Percentiles rank a stretch among this genome's conserved stretches.
These are phyloP conservation scores for Phortica magna DNA, from an alignment of 2,888 invertebrate genomes.

Conservation along the genomic window DNA sequence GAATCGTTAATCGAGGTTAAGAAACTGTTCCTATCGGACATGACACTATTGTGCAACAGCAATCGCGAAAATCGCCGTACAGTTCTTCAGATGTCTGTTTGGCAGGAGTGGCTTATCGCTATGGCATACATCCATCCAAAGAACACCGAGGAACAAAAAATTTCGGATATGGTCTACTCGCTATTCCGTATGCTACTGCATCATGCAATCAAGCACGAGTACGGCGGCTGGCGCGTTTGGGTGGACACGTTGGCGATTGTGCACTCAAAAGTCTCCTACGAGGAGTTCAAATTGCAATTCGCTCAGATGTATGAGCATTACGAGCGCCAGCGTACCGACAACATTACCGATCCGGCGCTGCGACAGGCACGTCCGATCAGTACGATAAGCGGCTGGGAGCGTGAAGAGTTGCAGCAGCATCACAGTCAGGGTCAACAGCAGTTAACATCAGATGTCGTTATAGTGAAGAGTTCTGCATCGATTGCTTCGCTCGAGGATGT, in stretches of 20 bases:
- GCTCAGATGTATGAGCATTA: conserved; percentile 98
- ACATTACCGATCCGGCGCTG: conserved; percentile 96
- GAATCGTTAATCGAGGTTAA: conserved; percentile 95
- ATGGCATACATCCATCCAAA: conserved; percentile 99
- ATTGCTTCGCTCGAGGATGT: conserved; percentile 73
- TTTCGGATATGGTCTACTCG: conserved; percentile 98
- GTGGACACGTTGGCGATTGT: conserved; percentile 99
- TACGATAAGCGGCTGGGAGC: conserved; percentile 97
- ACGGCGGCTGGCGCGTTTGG: conserved; percentile 99
- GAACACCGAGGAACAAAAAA: conserved; percentile 95
- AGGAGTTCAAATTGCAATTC: conserved; percentile 98
- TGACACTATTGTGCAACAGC: conserved; percentile 98
- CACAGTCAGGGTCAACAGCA: conserved; percentile 62
- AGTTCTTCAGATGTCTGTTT: conserved; percentile 99
- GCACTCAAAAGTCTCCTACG: conserved; percentile 99
- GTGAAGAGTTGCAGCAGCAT: conserved; percentile 79
- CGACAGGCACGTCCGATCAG: conserved; percentile 95
- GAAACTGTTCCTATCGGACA: conserved; percentile 97
- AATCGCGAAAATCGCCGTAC: conserved; percentile 98
- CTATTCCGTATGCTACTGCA: conserved; percentile 98
- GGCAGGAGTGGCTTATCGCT: conserved; percentile 99
- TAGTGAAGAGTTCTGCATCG: conserved; percentile 54
- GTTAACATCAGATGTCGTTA: background rate
- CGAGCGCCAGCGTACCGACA: conserved; percentile 94
- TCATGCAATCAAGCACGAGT: conserved; percentile 99